Evolutionary conservation across 2,888 invertebrate species (phyloP).

Genomic region (Cephus pygmeus): DNA sequence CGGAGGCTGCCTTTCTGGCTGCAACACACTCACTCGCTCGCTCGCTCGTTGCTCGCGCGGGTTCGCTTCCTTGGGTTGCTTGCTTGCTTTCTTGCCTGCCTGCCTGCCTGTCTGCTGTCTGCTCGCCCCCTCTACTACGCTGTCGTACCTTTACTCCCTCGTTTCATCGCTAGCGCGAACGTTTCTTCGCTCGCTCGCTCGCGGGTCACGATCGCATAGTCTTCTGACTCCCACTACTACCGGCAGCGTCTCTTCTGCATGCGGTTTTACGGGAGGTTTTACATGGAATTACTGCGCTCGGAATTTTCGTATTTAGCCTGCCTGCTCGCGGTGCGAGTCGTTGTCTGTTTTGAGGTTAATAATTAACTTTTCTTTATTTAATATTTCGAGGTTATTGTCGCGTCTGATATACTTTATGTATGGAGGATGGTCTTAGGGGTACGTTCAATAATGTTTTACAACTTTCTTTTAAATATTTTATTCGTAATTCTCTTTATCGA

Average conservation of each 20-base stretch:
- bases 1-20: constrained; percentile 53
- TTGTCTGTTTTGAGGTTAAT: neutral
- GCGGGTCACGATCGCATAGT: constrained; percentile 27
- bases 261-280: constrained; percentile 20
- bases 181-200: constrained; percentile 19
- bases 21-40: constrained; percentile 16
- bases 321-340: neutral
- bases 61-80: constrained; percentile 13
- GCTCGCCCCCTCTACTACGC: constrained; percentile 16
- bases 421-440: neutral
- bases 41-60: constrained; percentile 15
- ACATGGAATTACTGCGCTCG: neutral
- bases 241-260: constrained; percentile 26
- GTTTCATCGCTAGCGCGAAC: constrained; percentile 15
- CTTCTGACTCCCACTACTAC: constrained; percentile 37
- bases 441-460: neutral
- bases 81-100: constrained; percentile 27
- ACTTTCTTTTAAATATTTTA: neutral
- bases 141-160: constrained; percentile 18
- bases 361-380: neutral
- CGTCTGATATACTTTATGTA: neutral
- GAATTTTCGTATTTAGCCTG: constrained; percentile 2
- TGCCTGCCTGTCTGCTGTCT: constrained; percentile 38
- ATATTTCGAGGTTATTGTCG: neutral
- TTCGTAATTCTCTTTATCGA: neutral